Evolutionary conservation across 2,113 vertebrate genomes (phyloP).

Genomic region (Mesoclemmys tuberculata): DNA sequence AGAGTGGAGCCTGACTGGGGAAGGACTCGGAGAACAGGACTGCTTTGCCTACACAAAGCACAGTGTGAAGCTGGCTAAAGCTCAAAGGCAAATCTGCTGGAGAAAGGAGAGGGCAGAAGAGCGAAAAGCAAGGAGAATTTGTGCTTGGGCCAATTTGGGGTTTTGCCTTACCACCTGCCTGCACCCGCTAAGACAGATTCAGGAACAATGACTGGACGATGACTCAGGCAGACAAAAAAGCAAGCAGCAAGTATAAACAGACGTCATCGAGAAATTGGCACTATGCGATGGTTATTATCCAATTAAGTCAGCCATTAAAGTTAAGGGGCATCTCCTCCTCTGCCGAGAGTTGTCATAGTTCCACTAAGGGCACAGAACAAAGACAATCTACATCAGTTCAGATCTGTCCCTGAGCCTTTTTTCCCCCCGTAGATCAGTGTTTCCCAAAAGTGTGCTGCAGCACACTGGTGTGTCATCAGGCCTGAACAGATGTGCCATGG

Average conservation of each 20-base stretch:
- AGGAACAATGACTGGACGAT: neutral
- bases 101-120: neutral
- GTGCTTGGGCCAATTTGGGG: neutral
- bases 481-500: no score
- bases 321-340: neutral
- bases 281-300: neutral
- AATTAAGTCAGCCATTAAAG: neutral
- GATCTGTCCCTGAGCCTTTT: neutral
- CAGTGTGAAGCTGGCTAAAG: conserved; percentile 29
- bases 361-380: neutral
- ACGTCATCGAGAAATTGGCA: neutral
- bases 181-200: neutral
- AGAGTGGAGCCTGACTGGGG: neutral
- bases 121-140: neutral
- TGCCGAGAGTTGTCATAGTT: neutral
- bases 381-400: neutral
- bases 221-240: neutral
- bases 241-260: neutral
- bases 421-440: no score
- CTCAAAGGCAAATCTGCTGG: conserved; percentile 16
- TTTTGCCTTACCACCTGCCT: fast-evolving
- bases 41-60: neutral
- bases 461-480: no score
- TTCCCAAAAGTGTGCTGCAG: no score
- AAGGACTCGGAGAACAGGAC: conserved; percentile 26